Percentiles rank a stretch among this genome's conserved stretches.
Conservation (phyloP, 2,888 invertebrate species). For the Dusona sp. region DNA sequence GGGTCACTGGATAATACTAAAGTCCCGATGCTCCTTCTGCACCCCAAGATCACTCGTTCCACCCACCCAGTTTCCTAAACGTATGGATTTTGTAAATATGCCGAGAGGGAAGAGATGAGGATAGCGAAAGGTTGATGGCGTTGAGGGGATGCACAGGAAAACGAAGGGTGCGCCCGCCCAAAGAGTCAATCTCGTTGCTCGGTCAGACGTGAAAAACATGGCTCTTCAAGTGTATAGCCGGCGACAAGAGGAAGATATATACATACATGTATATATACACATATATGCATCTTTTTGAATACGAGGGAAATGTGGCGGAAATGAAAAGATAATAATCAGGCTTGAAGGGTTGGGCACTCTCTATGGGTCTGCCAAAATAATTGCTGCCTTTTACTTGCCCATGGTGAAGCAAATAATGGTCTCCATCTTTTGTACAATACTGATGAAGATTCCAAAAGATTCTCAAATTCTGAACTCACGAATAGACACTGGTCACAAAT, state of each 20-base stretch:
- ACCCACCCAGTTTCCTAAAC: conserved; percentile 49
- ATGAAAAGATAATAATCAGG: conserved; percentile 57
- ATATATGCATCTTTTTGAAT: conserved; percentile 3
- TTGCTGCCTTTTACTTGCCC: conserved; percentile 9
- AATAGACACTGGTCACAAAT: conserved; percentile 16
- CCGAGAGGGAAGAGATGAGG: conserved; percentile 20
- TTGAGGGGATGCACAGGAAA: neutral
- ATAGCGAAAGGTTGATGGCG: conserved; percentile 32
- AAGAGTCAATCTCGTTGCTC: conserved; percentile 66
- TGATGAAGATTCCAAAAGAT: conserved; percentile 17
- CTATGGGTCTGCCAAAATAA: conserved; percentile 29
- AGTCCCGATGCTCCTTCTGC: conserved; percentile 47
- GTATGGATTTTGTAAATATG: conserved; percentile 60
- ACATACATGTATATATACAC: neutral
- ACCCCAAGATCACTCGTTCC: conserved; percentile 49
- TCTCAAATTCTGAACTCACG: conserved; percentile 6
- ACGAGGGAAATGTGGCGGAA: conserved; percentile 41
- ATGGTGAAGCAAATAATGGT: conserved; percentile 27
- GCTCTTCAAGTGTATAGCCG: conserved; percentile 26
- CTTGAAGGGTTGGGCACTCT: conserved; percentile 22
- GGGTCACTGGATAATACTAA: conserved; percentile 66
- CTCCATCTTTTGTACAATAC: conserved; percentile 1
- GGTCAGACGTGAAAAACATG: conserved; percentile 64
- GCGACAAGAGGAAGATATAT: conserved; percentile 18
- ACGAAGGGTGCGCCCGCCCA: conserved; percentile 33